phyloP scores from a whole-genome alignment of 2,113 vertebrate genomes.

The Dicaeum eximium region DNA sequence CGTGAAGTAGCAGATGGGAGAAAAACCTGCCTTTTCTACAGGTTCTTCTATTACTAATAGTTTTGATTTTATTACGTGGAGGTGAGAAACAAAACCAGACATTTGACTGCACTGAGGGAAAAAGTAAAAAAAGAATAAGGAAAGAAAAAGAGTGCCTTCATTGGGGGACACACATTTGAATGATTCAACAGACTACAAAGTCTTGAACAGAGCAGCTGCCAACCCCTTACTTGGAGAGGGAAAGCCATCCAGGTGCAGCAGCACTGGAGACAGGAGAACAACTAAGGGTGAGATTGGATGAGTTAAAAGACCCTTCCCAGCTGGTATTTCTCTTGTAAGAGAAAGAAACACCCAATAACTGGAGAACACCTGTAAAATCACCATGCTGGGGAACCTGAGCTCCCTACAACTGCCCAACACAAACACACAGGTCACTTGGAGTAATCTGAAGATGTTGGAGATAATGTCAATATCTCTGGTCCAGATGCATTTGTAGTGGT shows the following conservation, averaged over 20 bases:
- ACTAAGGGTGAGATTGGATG: background rate
- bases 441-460: background rate
- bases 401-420: background rate
- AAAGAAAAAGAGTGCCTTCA: background rate
- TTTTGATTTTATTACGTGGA: slow-evolving; percentile 23
- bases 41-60: slow-evolving; percentile 34
- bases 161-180: background rate
- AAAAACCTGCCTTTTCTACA: slow-evolving; percentile 5
- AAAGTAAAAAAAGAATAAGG: background rate
- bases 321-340: background rate
- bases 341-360: background rate
- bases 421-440: fast-evolving
- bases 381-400: background rate
- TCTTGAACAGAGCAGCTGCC: background rate
- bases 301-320: background rate
- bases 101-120: background rate
- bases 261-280: background rate
- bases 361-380: background rate
- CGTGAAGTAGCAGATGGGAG: background rate
- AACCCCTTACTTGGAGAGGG: background rate
- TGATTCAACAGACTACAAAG: background rate
- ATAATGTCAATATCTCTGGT: background rate
- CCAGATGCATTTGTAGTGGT: background rate
- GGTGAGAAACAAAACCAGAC: slow-evolving; percentile 42
- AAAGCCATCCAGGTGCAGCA: background rate